Evolutionary conservation across 92 coral and sea anemone genomes (phyloP), one percentile per base, ranked within the genome.

Genomic region (Siderastrea radians): DNA sequence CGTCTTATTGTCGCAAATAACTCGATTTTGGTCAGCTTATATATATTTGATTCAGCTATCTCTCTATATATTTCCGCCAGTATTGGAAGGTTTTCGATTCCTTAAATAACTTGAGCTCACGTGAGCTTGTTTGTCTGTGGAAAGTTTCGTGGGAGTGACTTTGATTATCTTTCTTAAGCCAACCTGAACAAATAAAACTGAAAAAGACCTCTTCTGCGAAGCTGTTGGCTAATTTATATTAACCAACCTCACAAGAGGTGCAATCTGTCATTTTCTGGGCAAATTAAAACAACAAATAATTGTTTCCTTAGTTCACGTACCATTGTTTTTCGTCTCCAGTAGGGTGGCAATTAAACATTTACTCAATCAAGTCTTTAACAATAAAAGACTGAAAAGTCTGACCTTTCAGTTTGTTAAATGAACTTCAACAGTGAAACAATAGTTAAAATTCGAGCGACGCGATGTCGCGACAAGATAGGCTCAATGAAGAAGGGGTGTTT

Each of bases 1-100:
- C 85, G 85, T 49, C 85, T 72, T 38, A 54, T 69, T 68, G 85
- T 81, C 85, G 68, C 75, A 68, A 68, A 68, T 68, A 81, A 60
- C 75, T 81, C 85, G 77, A 72, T 72, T 72, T 72, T 50, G 77
- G 77, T 72, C 77, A 72, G 77, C 59, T 81, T 54, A 81, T 54
- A 17, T 80, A 80, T 80, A 80, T 80, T 81, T 68, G 85, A 81
- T 65, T 79, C 72, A 49, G 14, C 17, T 11, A 49, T 65, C 49
- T 68, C 51, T 45, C 10, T 9, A 15, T 68, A n/a, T 51, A 68
- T 68, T 81, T 81, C 65, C 76, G 48, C 6, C 13, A 7, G 75
- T 44, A 72, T 72, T 72, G 57, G 10, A 16, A 17, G 44, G 5
- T 50, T 72, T 72, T 65, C 12, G 8, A 38, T 11, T 45, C 51